A percentile compares a stretch with the other conserved stretches of the same genome.
Evolutionary conservation across 2,888 invertebrate species (phyloP).

Genomic region (Salpingus planirostris): DNA sequence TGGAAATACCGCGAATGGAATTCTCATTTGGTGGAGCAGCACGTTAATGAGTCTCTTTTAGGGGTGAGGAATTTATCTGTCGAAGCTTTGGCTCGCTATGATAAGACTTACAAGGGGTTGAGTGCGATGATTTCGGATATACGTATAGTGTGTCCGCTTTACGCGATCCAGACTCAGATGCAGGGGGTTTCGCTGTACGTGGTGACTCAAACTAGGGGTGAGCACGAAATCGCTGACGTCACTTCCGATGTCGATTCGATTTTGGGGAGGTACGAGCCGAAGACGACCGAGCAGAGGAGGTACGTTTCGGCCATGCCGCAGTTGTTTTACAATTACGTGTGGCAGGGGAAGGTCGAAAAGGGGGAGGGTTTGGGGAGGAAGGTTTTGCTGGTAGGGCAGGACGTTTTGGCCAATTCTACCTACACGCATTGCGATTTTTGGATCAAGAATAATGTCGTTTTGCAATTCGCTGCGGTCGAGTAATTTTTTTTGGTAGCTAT

Average conservation of each 20-base stretch:
- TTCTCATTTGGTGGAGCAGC: slow-evolving; percentile 53
- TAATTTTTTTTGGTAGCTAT: too few species aligned
- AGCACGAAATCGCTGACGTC: slow-evolving; percentile 39
- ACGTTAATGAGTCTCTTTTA: slow-evolving; percentile 55
- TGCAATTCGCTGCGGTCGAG: slow-evolving; percentile 66
- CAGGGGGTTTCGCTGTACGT: slow-evolving; percentile 64
- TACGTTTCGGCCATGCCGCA: slow-evolving; percentile 73
- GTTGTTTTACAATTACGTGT: slow-evolving; percentile 72
- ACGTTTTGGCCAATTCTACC: slow-evolving; percentile 53
- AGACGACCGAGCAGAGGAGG: slow-evolving; percentile 62
- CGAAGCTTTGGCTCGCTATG: slow-evolving; percentile 56
- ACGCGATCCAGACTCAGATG: slow-evolving; percentile 56
- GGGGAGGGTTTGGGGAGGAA: slow-evolving; percentile 44
- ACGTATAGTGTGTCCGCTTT: slow-evolving; percentile 69
- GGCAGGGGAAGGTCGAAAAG: slow-evolving; percentile 63
- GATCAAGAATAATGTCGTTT: slow-evolving; percentile 65
- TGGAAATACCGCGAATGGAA: slow-evolving; percentile 58
- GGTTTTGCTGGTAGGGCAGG: slow-evolving; percentile 63
- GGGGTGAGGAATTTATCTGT: slow-evolving; percentile 55
- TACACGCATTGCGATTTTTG: slow-evolving; percentile 71
- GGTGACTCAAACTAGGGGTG: slow-evolving; percentile 54
- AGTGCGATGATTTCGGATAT: slow-evolving; percentile 69
- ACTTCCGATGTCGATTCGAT: slow-evolving; percentile 70
- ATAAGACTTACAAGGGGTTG: slow-evolving; percentile 56
- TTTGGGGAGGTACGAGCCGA: slow-evolving; percentile 62